Base-by-base conservation (phyloP, 2,888 invertebrate genomes). In the Seira sanloemensis region DNA sequence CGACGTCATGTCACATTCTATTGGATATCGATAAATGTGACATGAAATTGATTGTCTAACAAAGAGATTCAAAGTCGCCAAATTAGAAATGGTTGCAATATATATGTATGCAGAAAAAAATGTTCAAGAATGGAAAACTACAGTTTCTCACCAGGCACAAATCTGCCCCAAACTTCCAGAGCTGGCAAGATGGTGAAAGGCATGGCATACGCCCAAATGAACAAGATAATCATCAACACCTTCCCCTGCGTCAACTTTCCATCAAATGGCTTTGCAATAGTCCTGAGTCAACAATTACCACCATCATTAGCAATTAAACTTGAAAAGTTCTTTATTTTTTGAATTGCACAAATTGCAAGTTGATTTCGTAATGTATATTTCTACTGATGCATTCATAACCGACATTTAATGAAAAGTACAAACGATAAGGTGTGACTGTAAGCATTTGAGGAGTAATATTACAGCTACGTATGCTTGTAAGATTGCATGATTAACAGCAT, bases 121-220 rank as follows among this genome's bases (percentile, higher is more conserved):
- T n/a, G n/a, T n/a, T n/a, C 37, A 37, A 37, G 5, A 4, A 37
- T 9, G 0, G 37, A 62, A 24, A 9, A 5, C 12, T 37, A 37
- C 12, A 37, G 12, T 58, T 19, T 62, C 74, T 89, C 91, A 95
- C 95, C 96, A 91, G 97, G 96, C 62, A 95, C 96, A 91, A 93
- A 97, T 90, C 95, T 92, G n/a, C 96, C 96, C 97, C 97, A 97
- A 50, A 96, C 93, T 90, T 95, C 95, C 78, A 96, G 93, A 5
- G 95, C 91, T 0, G 97, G 97, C 90, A 97, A 92, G 46, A 96
- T 91, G 0, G 94, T 94, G 95, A 96, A 97, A 0, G 97, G 97
- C n/a, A 95, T 93, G 0, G 94, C 93, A 90, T 96, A 97, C 50
- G 37, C 90, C 94, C 96, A 97, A 84, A 96, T 93, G 71, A 94